phyloP scores from a whole-genome alignment of 2,888 invertebrate species.

The Sphecodes monilicornis region DNA sequence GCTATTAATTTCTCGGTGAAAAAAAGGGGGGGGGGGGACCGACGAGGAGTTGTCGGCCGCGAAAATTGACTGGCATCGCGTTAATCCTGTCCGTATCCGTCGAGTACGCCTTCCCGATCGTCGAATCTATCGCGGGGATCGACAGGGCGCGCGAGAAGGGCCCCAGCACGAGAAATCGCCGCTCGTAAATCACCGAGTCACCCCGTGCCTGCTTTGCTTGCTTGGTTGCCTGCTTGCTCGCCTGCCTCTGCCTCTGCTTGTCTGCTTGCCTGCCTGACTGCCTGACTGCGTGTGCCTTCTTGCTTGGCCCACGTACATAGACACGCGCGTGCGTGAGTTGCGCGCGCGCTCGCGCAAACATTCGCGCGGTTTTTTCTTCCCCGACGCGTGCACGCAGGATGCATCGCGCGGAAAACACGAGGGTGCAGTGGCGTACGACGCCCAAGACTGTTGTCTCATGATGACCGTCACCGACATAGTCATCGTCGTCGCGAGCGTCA shows the following conservation, averaged over 20 bases:
- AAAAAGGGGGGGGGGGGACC: not conserved
- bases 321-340: constrained; percentile 12
- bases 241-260: constrained; percentile 43
- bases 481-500: not conserved
- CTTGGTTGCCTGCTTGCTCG: constrained; percentile 6
- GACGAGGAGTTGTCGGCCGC: constrained; percentile 11
- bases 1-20: constrained; percentile 22
- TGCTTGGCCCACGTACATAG: not conserved
- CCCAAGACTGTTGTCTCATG: not conserved
- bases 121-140: constrained; percentile 67
- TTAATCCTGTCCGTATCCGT: constrained; percentile 58
- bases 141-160: constrained; percentile 59
- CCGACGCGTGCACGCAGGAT: constrained; percentile 16
- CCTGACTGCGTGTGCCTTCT: not conserved
- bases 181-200: constrained; percentile 70
- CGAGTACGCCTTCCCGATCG: constrained; percentile 49
- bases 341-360: constrained; percentile 15
- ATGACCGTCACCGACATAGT: not conserved
- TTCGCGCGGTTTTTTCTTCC: constrained; percentile 22
- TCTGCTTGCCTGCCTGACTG: constrained; percentile 15
- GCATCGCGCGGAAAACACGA: constrained; percentile 14
- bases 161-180: constrained; percentile 61
- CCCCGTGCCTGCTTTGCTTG: constrained; percentile 54
- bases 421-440: constrained; percentile 32
- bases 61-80: constrained; percentile 61